phyloP scores from a whole-genome alignment of 2,888 invertebrate genomes.

The Tromatobia lineatoria region DNA sequence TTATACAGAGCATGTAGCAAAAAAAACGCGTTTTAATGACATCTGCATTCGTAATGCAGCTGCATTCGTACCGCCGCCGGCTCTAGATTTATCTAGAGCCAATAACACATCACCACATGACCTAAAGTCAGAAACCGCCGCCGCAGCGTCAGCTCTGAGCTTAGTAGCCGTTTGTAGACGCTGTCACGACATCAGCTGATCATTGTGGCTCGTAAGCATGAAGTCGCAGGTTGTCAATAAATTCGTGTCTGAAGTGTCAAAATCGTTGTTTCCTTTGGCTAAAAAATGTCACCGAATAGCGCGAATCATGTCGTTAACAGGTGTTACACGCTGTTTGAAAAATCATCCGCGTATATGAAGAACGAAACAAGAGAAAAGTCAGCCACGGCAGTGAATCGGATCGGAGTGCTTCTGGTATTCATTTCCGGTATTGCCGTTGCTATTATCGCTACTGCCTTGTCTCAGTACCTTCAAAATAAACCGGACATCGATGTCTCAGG shows the following conservation, averaged over 20 bases:
- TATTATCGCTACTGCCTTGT: slow-evolving; percentile 77
- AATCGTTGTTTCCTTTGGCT: slow-evolving; percentile 16
- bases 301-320: slow-evolving; percentile 47
- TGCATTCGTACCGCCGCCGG: no score
- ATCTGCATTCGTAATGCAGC: no score
- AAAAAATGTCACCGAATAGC: slow-evolving; percentile 73
- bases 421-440: slow-evolving; percentile 78
- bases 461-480: slow-evolving; percentile 76
- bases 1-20: no score
- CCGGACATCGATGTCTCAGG: slow-evolving; percentile 69
- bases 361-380: slow-evolving; percentile 65
- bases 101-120: no score
- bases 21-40: no score
- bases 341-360: slow-evolving; percentile 71
- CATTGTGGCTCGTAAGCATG: slow-evolving; percentile 55
- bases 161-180: no score
- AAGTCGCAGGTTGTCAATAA: slow-evolving; percentile 39
- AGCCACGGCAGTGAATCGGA: slow-evolving; percentile 74
- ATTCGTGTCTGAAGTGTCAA: slow-evolving; percentile 33
- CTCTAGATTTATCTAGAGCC: no score
- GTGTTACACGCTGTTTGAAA: slow-evolving; percentile 63
- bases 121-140: no score
- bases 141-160: no score
- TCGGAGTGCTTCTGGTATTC: slow-evolving; percentile 77
- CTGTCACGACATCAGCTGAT: slow-evolving; percentile 53